A percentile compares a stretch with the other conserved stretches of the same genome.
phyloP scores from a whole-genome alignment of 2,797 vertebrate genomes.

The Pipistrellus kuhlii region DNA sequence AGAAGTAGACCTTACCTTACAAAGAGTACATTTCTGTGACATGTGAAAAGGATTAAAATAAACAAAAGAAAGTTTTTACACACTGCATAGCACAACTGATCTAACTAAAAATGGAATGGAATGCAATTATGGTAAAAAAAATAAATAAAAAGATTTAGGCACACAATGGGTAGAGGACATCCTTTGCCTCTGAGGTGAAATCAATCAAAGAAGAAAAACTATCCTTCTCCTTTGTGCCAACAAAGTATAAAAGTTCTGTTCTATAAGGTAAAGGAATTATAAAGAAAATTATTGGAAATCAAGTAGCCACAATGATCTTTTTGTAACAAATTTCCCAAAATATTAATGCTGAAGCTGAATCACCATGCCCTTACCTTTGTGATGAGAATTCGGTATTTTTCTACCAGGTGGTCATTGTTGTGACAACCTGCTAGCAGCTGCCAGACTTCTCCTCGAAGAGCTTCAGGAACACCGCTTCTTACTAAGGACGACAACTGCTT shows the following conservation, averaged over 20 bases:
- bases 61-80: slow-evolving; percentile 25
- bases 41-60: slow-evolving; percentile 28
- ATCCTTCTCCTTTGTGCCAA: slow-evolving; percentile 34
- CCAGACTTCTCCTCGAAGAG: slow-evolving; percentile 98
- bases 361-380: slow-evolving; percentile 92
- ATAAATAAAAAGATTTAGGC: background rate
- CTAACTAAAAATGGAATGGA: background rate
- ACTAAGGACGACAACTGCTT: slow-evolving; percentile 94
- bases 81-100: background rate
- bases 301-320: slow-evolving; percentile 2
- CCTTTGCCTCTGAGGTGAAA: background rate
- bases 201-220: slow-evolving; percentile 21
- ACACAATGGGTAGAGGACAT: background rate
- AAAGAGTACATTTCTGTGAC: slow-evolving; percentile 19
- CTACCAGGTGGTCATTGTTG: slow-evolving; percentile 98
- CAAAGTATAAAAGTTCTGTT: slow-evolving; percentile 24
- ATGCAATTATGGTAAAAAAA: background rate
- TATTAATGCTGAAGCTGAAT: background rate
- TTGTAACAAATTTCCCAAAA: background rate
- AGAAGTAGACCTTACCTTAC: slow-evolving; percentile 7
- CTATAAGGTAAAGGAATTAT: slow-evolving; percentile 33
- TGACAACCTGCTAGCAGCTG: slow-evolving; percentile 98
- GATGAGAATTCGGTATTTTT: slow-evolving; percentile 98
- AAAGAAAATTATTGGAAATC: background rate
- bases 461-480: slow-evolving; percentile 97